Base-by-base conservation (phyloP, 2,888 invertebrate species). In the Pristionchus japonicus region DNA sequence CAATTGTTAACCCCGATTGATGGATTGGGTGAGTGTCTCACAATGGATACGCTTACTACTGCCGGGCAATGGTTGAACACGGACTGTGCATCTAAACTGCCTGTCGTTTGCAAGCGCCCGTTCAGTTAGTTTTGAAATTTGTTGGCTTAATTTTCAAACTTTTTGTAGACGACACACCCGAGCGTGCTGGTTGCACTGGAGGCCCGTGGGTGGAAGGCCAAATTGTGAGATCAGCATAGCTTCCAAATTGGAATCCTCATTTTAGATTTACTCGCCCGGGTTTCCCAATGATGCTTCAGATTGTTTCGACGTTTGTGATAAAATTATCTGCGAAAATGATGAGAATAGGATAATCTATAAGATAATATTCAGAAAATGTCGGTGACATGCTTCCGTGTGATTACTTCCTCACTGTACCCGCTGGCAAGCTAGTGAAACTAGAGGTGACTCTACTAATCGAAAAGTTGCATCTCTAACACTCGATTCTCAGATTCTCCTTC, bases 301-400 rank as follows among this genome's bases (percentile, higher is more conserved):
- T n/a, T n/a, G n/a, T n/a, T n/a, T n/a, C n/a, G n/a, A n/a, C n/a
- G n/a, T n/a, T n/a, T n/a, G n/a, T n/a, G n/a, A n/a, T n/a, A n/a
- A n/a, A n/a, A n/a, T n/a, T n/a, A n/a, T n/a, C n/a, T n/a, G n/a
- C n/a, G n/a, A n/a, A n/a, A n/a, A n/a, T n/a, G n/a, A n/a, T n/a
- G n/a, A n/a, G n/a, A n/a, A n/a, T n/a, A n/a, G n/a, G n/a, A n/a
- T n/a, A n/a, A n/a, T n/a, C n/a, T n/a, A n/a, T n/a, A n/a, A n/a
- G n/a, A n/a, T n/a, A n/a, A n/a, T n/a, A n/a, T n/a, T n/a, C n/a
- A n/a, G n/a, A n/a, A n/a, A n/a, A n/a, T n/a, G n/a, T n/a, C n/a
- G n/a, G n/a, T n/a, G n/a, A n/a, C n/a, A n/a, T n/a, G n/a, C n/a
- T 77, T 27, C 43, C 77, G 23, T 77, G 77, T 27, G 77, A 77